A percentile compares a stretch with the other conserved stretches of the same genome.
phyloP scores from a whole-genome alignment of 1,140 invertebrate species.

The Tetramorium alpestre region DNA sequence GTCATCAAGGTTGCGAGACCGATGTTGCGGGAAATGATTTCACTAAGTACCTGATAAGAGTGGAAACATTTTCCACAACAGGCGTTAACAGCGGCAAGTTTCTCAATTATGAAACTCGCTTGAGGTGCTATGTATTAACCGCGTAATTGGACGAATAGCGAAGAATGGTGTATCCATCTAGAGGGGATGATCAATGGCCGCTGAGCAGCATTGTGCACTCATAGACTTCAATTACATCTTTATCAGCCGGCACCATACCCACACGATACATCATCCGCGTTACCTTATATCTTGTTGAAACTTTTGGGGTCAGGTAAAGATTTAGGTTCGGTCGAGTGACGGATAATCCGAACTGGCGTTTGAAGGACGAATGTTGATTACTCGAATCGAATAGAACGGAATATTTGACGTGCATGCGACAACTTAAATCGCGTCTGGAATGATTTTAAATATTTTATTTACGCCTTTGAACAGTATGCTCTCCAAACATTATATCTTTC shows the following conservation, averaged over 20 bases:
- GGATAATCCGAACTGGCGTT: constrained; percentile 10
- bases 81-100: constrained; percentile 53
- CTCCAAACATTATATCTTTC: neutral
- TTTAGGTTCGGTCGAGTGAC: constrained; percentile 63
- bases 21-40: constrained; percentile 51
- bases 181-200: constrained; percentile 73
- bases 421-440: neutral
- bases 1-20: neutral
- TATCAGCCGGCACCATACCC: constrained; percentile 66
- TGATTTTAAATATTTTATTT: neutral
- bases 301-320: constrained; percentile 69
- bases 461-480: neutral
- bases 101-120: constrained; percentile 61
- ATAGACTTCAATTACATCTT: constrained; percentile 73
- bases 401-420: neutral
- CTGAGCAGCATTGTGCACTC: constrained; percentile 45
- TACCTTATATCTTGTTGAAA: constrained; percentile 57
- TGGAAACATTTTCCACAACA: constrained; percentile 1
- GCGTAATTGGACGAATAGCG: constrained; percentile 60
- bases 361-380: neutral
- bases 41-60: constrained; percentile 9
- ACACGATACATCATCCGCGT: constrained; percentile 71
- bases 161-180: constrained; percentile 28
- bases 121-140: neutral
- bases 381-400: neutral